Base-by-base conservation (phyloP, 2,113 vertebrate species). In the Rynchops niger region DNA sequence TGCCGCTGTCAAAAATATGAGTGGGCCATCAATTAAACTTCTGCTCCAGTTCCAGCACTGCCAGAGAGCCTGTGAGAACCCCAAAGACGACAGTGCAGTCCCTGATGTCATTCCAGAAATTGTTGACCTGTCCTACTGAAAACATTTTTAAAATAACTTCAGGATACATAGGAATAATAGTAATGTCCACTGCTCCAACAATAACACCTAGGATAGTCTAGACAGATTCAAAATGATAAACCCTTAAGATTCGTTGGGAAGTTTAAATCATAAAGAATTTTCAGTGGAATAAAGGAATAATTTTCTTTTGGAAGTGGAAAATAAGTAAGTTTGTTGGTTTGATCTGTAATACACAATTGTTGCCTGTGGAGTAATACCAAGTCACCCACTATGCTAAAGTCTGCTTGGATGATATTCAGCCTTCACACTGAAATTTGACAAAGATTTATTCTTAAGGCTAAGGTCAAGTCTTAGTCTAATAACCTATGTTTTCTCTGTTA, bases 101-200 rank as follows among this genome's bases (percentile, higher is more conserved):
- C n/a, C 29, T 76, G 45, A 45, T 53, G 29, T 69, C 86, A 5
- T 84, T 94, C 72, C 72, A 94, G 65, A 96, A 89, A 91, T 82
- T 56, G 79, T 9, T 93, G 69, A 79, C n/a, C 30, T 0, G 0
- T 79, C 43, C 82, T 79, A 65, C 69, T 32, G 40, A 91, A 94
- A 96, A 92, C 10, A 79, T 89, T 87, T 91, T n/a, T 30, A 82
- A 95, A 93, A 91, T 85, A 96, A 69, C 73, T 81, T 91, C 43
- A 71, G 23, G 26, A 74, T 56, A 81, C 34, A 9, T 8, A 67
- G 17, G 26, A 93, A 78, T 88, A 93, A 86, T 67, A 95, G 80
- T 66, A 22, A 30, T n/a, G 38, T 72, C 2, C 1, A 56, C 59
- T 92, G 55, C 26, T 7, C 40, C 10, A 67, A n/a, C 43, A 52